These are phyloP conservation scores for Taenioides sp. DNA, from an alignment of 2,797 vertebrate species.

Conservation along the genomic window DNA sequence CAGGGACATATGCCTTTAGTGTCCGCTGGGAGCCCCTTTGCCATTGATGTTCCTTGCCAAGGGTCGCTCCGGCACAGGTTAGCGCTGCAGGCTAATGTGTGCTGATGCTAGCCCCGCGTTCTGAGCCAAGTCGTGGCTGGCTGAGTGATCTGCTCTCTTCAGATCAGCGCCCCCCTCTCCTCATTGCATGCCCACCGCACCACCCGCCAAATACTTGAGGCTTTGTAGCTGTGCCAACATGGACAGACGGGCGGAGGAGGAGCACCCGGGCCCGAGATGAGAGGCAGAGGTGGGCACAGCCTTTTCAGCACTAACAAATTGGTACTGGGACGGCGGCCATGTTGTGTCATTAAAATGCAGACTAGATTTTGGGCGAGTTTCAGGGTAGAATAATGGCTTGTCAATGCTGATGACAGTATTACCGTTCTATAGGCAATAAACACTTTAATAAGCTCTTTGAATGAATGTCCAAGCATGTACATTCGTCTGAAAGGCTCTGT, in stretches of 20 bases:
- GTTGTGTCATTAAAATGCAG: conserved; percentile 1
- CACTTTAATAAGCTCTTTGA: neutral
- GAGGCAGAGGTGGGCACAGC: conserved; percentile 41
- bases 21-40: conserved; percentile 68
- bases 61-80: conserved; percentile 70
- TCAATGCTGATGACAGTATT: neutral
- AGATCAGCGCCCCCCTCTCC: conserved; percentile 57
- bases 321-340: conserved; percentile 13
- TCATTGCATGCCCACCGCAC: conserved; percentile 38
- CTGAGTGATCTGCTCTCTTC: conserved; percentile 73
- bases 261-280: conserved; percentile 56
- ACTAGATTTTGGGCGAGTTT: neutral
- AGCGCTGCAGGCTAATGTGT: conserved; percentile 77
- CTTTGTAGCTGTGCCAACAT: conserved; percentile 76
- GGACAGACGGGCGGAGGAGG: conserved; percentile 70
- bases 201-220: conserved; percentile 64
- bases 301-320: conserved; percentile 44
- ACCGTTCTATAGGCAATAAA: conserved; percentile 8
- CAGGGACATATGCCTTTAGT: conserved; percentile 77
- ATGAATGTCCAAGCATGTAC: neutral
- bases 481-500: neutral
- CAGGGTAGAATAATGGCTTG: neutral
- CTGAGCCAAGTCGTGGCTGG: conserved; percentile 69
- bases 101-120: conserved; percentile 65
- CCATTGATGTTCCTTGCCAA: conserved; percentile 68